These are phyloP conservation scores for Drosophila insularis DNA, from an alignment of 1,140 invertebrate species.

Conservation along the genomic window DNA sequence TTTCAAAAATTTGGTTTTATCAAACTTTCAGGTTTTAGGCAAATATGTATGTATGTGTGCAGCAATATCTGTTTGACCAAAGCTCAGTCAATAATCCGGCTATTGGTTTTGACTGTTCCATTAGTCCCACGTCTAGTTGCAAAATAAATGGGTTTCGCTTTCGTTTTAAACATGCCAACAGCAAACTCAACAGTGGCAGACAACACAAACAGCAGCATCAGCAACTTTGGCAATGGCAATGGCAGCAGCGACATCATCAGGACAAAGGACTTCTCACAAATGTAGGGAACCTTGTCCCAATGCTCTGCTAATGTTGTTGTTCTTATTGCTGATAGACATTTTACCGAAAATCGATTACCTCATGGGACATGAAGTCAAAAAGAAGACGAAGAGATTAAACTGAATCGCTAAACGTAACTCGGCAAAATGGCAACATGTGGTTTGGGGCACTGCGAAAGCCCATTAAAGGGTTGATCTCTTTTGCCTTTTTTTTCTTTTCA, in stretches of 20 bases:
- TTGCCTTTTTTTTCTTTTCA: conserved; percentile 52
- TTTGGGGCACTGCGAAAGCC: conserved; percentile 9
- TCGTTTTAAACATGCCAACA: conserved; percentile 20
- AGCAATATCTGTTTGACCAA: conserved; percentile 49
- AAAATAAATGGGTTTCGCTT: conserved; percentile 35
- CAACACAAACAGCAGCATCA: conserved; percentile 13
- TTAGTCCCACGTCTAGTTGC: conserved; percentile 43
- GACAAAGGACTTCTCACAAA: not conserved
- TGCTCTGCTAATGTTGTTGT: conserved; percentile 16
- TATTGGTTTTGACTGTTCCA: conserved; percentile 49
- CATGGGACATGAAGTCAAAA: conserved; percentile 27
- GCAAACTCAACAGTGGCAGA: conserved; percentile 25
- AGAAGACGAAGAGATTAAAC: conserved; percentile 29
- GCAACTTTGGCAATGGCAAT: not conserved
- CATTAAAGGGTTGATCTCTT: not conserved
- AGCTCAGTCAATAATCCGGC: conserved; percentile 39
- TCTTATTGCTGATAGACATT: conserved; percentile 48
- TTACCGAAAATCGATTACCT: conserved; percentile 66
- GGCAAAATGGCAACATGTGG: conserved; percentile 67
- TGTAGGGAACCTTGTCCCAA: not conserved
- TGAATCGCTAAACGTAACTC: conserved; percentile 21
- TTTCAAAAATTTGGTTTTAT: not conserved
- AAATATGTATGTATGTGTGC: conserved; percentile 23
- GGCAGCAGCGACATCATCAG: not conserved
- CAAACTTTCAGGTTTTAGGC: conserved; percentile 24